Evolutionary conservation across 2,888 invertebrate genomes (phyloP).

Genomic region (Dolichopus griseipennis): DNA sequence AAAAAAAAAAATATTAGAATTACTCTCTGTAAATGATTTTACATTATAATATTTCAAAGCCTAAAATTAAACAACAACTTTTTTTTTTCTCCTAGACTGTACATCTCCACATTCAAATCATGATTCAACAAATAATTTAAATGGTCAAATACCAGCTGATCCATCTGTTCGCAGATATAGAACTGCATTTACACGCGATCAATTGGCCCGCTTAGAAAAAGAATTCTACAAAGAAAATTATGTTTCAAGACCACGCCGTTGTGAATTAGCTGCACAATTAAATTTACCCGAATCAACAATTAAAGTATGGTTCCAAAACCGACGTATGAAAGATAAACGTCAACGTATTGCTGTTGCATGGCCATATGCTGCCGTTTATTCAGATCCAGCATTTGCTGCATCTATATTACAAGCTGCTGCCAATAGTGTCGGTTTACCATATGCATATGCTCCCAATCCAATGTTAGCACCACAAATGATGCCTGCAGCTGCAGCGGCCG

Average conservation of each 20-base stretch:
- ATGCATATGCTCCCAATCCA: constrained; percentile 52
- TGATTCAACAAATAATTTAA: constrained; percentile 9
- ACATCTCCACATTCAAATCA: constrained; percentile 21
- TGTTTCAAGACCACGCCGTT: constrained; percentile 87
- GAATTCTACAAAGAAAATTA: constrained; percentile 97
- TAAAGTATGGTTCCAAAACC: constrained; percentile 82
- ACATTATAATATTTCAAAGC: neutral
- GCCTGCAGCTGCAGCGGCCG: constrained; percentile 44
- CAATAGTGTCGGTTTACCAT: constrained; percentile 58
- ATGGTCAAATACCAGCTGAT: constrained; percentile 45
- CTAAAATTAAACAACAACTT: constrained; percentile 10
- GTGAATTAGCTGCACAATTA: constrained; percentile 87
- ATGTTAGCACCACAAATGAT: constrained; percentile 46
- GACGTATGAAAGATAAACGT: constrained; percentile 72
- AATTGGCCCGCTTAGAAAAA: constrained; percentile 81
- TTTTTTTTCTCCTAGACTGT: constrained; percentile 38
- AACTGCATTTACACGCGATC: constrained; percentile 95
- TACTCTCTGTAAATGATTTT: neutral
- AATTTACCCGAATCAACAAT: constrained; percentile 95
- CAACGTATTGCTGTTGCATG: constrained; percentile 90
- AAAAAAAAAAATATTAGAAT: neutral
- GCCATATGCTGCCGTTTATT: constrained; percentile 91
- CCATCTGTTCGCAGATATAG: constrained; percentile 79
- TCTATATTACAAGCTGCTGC: constrained; percentile 85
- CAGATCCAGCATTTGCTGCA: constrained; percentile 88